Evolutionary conservation across 1,140 invertebrate genomes (phyloP).

Genomic region (Condylostylus longicornis): DNA sequence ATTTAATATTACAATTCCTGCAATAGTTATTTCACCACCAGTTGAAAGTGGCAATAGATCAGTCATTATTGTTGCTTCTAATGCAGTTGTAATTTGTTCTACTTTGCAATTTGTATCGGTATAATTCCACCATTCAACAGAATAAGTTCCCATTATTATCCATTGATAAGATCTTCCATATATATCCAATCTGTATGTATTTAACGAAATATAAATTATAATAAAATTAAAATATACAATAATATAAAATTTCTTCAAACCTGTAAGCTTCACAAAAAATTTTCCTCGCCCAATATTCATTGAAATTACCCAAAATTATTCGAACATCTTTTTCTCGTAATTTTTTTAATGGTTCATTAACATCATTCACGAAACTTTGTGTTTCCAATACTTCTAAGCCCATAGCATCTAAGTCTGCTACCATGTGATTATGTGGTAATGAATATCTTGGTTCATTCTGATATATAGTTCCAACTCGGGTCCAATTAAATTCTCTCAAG

Average conservation of each 20-base stretch:
- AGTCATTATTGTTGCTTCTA: constrained; percentile 83
- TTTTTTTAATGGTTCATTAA: constrained; percentile 64
- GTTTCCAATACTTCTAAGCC: constrained; percentile 75
- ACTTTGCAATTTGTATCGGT: constrained; percentile 51
- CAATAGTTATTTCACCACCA: constrained; percentile 62
- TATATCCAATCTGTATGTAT: constrained; percentile 53
- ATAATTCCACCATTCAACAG: constrained; percentile 59
- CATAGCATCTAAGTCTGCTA: constrained; percentile 71
- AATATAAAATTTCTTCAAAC: no score
- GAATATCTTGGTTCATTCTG: constrained; percentile 92
- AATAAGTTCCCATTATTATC: constrained; percentile 85
- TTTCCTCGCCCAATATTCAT: constrained; percentile 80
- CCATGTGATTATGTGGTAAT: constrained; percentile 79
- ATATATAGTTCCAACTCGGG: constrained; percentile 88
- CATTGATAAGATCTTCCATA: constrained; percentile 90
- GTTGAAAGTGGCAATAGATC: constrained; percentile 41
- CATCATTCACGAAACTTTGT: constrained; percentile 87
- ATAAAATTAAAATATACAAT: background rate
- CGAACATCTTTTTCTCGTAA: constrained; percentile 85
- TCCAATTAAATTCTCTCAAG: constrained; percentile 90
- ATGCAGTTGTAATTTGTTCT: constrained; percentile 58
- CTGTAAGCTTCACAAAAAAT: constrained; percentile 88
- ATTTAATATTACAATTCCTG: constrained; percentile 64
- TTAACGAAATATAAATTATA: background rate
- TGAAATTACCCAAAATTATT: constrained; percentile 93